Conservation (phyloP, 2,113 vertebrate species). For the Clinocottus analis region DNA sequence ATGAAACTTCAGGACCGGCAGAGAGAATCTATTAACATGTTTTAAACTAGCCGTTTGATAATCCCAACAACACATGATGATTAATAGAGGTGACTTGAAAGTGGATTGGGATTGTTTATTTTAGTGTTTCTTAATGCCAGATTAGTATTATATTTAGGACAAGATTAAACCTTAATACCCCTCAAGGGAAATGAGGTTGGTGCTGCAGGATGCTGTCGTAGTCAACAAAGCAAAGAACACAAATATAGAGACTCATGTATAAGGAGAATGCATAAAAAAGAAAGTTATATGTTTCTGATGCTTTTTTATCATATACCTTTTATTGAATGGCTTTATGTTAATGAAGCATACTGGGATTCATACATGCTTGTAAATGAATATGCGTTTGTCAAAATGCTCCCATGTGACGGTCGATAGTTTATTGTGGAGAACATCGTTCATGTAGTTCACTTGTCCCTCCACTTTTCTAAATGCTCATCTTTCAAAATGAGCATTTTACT, state of each 20-base stretch:
- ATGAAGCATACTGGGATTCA: background rate
- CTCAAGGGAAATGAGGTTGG: constrained; percentile 4
- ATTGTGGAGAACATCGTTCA: constrained; percentile 6
- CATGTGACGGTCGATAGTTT: constrained; percentile 2
- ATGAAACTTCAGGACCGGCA: constrained; percentile 90
- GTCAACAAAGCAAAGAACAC: background rate
- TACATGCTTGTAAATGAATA: background rate
- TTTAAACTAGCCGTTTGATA: constrained; percentile 71
- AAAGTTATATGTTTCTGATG: background rate
- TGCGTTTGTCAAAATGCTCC: background rate
- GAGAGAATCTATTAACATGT: constrained; percentile 90
- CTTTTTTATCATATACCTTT: background rate
- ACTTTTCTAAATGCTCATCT: constrained; percentile 24
- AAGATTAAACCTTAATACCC: constrained; percentile 28
- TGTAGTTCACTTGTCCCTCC: constrained; percentile 24
- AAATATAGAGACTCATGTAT: background rate
- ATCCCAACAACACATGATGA: constrained; percentile 53
- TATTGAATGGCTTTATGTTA: background rate
- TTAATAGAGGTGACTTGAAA: constrained; percentile 21
- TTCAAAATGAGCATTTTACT: constrained; percentile 54
- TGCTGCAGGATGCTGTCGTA: background rate
- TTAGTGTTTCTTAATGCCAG: constrained; percentile 25
- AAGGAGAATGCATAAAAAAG: background rate
- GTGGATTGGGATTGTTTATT: constrained; percentile 10
- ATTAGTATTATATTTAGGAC: constrained; percentile 38